phyloP scores from a whole-genome alignment of 2,888 invertebrate genomes.

The Noctua janthe region DNA sequence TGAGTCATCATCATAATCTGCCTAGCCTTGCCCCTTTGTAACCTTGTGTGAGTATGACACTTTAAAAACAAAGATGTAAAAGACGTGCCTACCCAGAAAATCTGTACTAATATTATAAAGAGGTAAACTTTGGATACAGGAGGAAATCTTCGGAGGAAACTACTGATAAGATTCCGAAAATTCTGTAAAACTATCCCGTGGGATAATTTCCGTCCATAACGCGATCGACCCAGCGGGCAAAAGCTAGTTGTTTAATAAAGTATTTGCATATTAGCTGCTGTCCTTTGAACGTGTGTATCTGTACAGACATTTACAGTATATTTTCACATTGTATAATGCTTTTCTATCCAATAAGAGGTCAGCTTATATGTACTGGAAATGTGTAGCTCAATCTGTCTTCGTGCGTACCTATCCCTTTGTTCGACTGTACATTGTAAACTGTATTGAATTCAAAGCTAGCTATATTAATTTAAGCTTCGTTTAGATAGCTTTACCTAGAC shows the following conservation, averaged over 20 bases:
- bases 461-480: conserved; percentile 54
- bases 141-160: neutral
- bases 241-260: neutral
- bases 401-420: conserved; percentile 4
- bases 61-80: neutral
- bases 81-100: neutral
- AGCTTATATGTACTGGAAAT: neutral
- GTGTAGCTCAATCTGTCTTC: neutral
- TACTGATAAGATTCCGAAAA: neutral
- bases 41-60: neutral
- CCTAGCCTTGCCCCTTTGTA: too few relatives aligned
- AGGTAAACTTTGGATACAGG: neutral
- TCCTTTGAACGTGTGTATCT: neutral
- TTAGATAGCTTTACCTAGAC: conserved; percentile 42
- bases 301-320: neutral
- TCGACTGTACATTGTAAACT: conserved; percentile 32
- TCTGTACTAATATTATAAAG: neutral
- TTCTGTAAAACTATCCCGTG: neutral
- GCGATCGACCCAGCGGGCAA: neutral
- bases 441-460: conserved; percentile 58
- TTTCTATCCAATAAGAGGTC: neutral
- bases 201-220: neutral
- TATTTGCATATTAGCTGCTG: neutral
- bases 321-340: neutral
- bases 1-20: too few relatives aligned